These are phyloP conservation scores for Sardinella longiceps DNA, from an alignment of 2,797 vertebrate genomes.

Conservation along the genomic window DNA sequence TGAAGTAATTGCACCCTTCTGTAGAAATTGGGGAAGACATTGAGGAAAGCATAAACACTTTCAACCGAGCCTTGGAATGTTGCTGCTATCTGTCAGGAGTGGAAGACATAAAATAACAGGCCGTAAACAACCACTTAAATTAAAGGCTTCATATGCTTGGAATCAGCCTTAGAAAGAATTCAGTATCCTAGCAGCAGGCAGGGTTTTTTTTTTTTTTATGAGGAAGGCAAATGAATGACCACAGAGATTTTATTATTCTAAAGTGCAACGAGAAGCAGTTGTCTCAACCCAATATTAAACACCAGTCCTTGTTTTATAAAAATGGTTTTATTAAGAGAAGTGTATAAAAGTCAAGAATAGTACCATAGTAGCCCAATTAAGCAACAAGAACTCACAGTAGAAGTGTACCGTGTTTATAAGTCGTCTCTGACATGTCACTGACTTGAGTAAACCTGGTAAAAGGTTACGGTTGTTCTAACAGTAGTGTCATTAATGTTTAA, in stretches of 20 bases:
- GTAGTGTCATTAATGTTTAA: background rate
- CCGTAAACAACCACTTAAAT: background rate
- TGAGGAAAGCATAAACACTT: background rate
- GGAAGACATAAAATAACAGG: background rate
- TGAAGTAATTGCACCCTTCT: background rate
- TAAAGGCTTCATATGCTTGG: background rate
- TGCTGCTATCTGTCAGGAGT: background rate
- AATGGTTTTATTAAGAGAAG: slow-evolving; percentile 23
- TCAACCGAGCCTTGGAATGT: background rate
- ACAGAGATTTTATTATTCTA: background rate
- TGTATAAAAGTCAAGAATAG: background rate
- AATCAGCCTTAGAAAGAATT: background rate
- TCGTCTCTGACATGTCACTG: background rate
- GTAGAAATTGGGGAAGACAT: background rate
- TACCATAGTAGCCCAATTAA: slow-evolving; percentile 4
- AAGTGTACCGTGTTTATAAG: background rate
- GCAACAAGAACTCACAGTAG: background rate
- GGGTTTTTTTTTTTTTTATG: background rate
- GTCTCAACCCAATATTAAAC: background rate
- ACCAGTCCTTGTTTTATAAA: background rate
- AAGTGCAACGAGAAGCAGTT: background rate
- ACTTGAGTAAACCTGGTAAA: background rate
- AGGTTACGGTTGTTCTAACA: background rate
- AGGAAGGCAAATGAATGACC: background rate
- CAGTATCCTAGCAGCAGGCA: background rate